Conservation (phyloP, 2,113 vertebrate species). For the Chaenocephalus aceratus region DNA sequence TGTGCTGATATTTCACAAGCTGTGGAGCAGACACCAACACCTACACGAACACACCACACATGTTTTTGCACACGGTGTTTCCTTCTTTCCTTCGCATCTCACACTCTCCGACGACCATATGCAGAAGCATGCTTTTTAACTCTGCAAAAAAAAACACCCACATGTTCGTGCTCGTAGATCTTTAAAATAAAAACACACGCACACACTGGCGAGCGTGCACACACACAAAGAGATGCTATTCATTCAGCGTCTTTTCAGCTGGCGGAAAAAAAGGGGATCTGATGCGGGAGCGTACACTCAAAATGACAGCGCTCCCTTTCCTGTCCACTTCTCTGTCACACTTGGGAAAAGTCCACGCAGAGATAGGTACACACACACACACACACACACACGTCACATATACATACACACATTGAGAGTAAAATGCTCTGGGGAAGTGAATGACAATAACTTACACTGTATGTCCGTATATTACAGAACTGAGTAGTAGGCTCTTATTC, state of each 20-base stretch:
- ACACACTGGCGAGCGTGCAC: conserved; percentile 27
- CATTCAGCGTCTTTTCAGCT: conserved; percentile 65
- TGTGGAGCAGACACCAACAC: conserved; percentile 43
- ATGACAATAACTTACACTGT: conserved; percentile 29
- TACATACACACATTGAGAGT: conserved; percentile 31
- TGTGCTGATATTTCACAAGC: conserved; percentile 23
- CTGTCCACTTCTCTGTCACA: conserved; percentile 67
- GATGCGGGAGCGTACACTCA: conserved; percentile 63
- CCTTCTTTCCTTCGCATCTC: conserved; percentile 40
- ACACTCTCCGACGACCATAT: conserved; percentile 54
- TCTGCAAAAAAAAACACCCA: conserved; percentile 66
- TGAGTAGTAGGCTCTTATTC: conserved; percentile 29
- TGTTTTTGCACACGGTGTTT: conserved; percentile 31
- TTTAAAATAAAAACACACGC: conserved; percentile 45
- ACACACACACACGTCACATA: background rate
- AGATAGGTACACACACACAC: conserved; percentile 22
- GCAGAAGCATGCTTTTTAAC: conserved; percentile 43
- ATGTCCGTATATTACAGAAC: conserved; percentile 17
- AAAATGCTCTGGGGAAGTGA: conserved; percentile 30
- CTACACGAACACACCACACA: conserved; percentile 31
- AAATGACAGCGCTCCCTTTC: conserved; percentile 64
- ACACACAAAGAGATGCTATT: conserved; percentile 64
- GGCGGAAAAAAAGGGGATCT: conserved; percentile 45
- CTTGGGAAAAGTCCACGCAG: conserved; percentile 28
- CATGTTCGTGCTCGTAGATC: conserved; percentile 32